Conservation (phyloP, 2,797 vertebrate species). For the Mormyrops attenuatus region DNA sequence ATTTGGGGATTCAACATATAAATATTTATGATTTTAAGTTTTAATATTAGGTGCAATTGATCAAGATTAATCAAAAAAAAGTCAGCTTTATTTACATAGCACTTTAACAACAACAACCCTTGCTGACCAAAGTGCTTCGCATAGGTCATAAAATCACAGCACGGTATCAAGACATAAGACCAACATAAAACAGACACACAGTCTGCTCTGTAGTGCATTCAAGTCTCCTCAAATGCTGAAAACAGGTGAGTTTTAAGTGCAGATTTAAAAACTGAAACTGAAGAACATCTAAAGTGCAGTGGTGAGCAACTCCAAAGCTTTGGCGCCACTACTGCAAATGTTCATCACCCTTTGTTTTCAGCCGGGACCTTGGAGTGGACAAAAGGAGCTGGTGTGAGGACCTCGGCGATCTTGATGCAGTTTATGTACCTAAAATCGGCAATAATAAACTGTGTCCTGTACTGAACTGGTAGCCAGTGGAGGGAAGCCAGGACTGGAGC, state of each 20-base stretch:
- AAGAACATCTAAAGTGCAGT: background rate
- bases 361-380: background rate
- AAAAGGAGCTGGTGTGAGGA: background rate
- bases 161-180: background rate
- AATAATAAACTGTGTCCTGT: background rate
- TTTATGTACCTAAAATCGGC: background rate
- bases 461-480: background rate
- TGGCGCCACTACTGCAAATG: background rate
- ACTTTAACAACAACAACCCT: background rate
- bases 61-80: background rate
- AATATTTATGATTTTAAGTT: background rate
- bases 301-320: background rate
- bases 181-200: background rate
- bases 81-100: background rate
- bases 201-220: background rate
- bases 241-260: background rate
- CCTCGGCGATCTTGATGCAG: background rate
- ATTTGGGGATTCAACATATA: background rate
- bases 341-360: no score
- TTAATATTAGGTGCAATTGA: background rate
- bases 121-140: background rate
- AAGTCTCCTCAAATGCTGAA: background rate
- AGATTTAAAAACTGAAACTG: background rate
- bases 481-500: background rate
- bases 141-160: background rate